Evolutionary conservation across 2,797 vertebrate genomes (phyloP).

Genomic region (Falco novaeseelandiae): DNA sequence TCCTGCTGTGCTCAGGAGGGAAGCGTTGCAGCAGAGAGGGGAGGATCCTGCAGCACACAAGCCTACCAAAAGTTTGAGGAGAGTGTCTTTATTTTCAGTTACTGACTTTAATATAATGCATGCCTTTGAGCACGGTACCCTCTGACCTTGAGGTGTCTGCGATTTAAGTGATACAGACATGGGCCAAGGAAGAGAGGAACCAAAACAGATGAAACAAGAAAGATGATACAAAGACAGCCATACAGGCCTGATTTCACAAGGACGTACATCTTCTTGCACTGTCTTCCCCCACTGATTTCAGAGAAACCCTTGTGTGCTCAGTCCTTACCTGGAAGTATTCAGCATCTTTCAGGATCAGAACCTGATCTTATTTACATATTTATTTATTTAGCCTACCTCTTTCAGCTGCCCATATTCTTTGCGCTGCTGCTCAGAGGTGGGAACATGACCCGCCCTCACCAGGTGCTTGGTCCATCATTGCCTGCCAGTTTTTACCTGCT

Average conservation of each 20-base stretch:
- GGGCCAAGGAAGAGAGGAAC: background rate
- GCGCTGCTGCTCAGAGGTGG: background rate
- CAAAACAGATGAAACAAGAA: background rate
- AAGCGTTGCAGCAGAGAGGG: background rate
- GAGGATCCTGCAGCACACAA: background rate
- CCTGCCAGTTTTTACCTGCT: background rate
- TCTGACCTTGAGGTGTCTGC: background rate
- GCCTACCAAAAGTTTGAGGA: background rate
- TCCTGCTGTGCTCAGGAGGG: background rate
- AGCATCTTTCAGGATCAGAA: background rate
- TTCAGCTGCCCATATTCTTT: background rate
- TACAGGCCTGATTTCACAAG: background rate
- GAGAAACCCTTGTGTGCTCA: background rate
- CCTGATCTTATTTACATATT: background rate
- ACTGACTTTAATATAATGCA: background rate
- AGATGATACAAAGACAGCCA: background rate
- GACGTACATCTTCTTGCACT: background rate
- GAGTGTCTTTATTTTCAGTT: background rate
- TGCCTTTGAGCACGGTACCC: background rate
- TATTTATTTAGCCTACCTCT: background rate
- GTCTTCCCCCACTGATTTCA: background rate
- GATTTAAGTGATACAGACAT: background rate
- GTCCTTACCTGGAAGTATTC: background rate
- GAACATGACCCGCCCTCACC: background rate
- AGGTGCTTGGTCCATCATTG: accelerated